Evolutionary conservation across 2,113 vertebrate genomes (phyloP).

Genomic region (Panthera leo): DNA sequence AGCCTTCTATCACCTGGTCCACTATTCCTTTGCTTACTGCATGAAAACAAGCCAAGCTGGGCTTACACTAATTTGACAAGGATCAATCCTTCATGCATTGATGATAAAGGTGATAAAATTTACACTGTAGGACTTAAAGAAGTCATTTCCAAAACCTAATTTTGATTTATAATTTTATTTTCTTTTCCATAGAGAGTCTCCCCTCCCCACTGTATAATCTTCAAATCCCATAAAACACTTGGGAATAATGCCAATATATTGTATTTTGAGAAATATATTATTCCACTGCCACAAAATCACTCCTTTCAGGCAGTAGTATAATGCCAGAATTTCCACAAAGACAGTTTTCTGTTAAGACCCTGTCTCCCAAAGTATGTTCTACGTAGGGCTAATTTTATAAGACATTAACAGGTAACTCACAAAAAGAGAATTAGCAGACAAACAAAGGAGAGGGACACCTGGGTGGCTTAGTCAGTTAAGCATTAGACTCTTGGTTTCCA

Average conservation of each 20-base stretch:
- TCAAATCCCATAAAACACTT: not conserved
- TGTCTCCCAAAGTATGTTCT: not conserved
- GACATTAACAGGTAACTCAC: not conserved
- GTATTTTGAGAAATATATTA: not conserved
- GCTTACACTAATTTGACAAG: not conserved
- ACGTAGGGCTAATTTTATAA: not conserved
- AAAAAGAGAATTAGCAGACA: not conserved
- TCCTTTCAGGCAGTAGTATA: not conserved
- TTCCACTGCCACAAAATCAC: not conserved
- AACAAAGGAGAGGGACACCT: not conserved
- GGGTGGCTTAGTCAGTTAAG: too few relatives aligned
- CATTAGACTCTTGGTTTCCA: too few relatives aligned
- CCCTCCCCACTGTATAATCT: not conserved
- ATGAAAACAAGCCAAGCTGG: not conserved
- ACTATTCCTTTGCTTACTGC: not conserved
- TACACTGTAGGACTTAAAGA: not conserved
- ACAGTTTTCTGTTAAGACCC: not conserved
- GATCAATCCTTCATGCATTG: not conserved
- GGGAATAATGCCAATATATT: not conserved
- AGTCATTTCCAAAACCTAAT: not conserved
- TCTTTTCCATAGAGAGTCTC: not conserved
- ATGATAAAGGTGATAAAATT: not conserved
- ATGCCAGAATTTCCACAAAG: constrained; percentile 20
- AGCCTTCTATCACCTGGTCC: not conserved
- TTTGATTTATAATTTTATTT: not conserved